Evolutionary conservation across 2,888 invertebrate species (phyloP).

Genomic region (Charanyca ferruginea): DNA sequence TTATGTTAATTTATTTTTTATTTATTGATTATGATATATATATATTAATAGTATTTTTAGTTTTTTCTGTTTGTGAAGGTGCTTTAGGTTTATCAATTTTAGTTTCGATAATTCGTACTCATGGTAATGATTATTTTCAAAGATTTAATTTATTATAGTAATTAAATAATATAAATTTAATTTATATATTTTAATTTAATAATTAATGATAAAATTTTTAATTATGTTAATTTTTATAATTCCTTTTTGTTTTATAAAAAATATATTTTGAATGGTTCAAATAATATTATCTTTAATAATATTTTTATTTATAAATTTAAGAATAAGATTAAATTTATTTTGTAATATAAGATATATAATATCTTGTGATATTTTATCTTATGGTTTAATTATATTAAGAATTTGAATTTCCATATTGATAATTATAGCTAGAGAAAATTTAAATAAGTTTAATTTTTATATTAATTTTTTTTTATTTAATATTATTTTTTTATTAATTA

Average conservation of each 20-base stretch:
- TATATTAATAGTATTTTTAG: conserved; percentile 92
- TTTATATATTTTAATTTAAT: not conserved
- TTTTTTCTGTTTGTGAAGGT: conserved; percentile 92
- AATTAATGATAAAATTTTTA: conserved; percentile 90
- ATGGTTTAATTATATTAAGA: conserved; percentile 90
- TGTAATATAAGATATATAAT: conserved; percentile 83
- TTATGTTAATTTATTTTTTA: conserved; percentile 86
- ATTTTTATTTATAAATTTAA: conserved; percentile 87
- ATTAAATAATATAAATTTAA: not conserved
- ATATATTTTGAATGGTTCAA: conserved; percentile 90
- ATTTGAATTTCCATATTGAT: conserved; percentile 92
- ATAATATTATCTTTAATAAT: conserved; percentile 87
- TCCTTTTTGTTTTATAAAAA: conserved; percentile 87
- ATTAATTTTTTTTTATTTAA: conserved; percentile 88
- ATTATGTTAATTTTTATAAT: conserved; percentile 87
- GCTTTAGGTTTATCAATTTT: conserved; percentile 92
- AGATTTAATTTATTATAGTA: conserved; percentile 89
- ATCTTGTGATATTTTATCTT: conserved; percentile 89
- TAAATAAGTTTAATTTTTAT: conserved; percentile 84
- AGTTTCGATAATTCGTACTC: conserved; percentile 91
- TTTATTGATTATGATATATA: conserved; percentile 86
- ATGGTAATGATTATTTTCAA: conserved; percentile 93
- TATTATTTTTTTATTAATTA: conserved; percentile 88
- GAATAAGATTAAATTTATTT: conserved; percentile 77
- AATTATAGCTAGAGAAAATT: conserved; percentile 90